phyloP scores from a whole-genome alignment of 2,888 invertebrate species.

The Leptinotarsa peninsularis region DNA sequence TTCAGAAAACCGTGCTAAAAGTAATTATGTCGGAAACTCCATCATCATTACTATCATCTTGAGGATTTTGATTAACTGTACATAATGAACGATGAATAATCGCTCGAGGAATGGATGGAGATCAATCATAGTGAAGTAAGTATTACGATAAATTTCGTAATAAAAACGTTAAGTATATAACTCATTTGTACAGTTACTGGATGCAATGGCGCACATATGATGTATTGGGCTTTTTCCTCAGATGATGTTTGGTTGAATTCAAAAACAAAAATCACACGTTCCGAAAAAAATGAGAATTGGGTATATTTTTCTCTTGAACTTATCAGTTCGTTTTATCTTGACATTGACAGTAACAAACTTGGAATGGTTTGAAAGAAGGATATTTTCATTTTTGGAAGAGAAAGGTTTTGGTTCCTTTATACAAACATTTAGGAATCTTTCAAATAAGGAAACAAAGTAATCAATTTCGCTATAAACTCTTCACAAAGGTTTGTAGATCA shows the following conservation, averaged over 20 bases:
- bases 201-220: neutral
- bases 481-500: too few relatives aligned
- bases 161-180: neutral
- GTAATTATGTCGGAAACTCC: neutral
- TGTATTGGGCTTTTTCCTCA: neutral
- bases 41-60: neutral
- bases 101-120: constrained; percentile 13
- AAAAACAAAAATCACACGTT: too few relatives aligned
- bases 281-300: too few relatives aligned
- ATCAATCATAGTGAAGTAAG: constrained; percentile 7
- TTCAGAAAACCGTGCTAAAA: neutral
- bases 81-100: constrained; percentile 9
- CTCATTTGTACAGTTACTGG: neutral
- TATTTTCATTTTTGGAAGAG: too few relatives aligned
- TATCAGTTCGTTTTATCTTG: too few relatives aligned
- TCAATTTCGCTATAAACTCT: too few relatives aligned
- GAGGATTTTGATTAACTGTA: neutral
- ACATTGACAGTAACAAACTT: too few relatives aligned
- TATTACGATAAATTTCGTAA: constrained; percentile 12
- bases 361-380: too few relatives aligned
- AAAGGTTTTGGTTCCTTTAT: too few relatives aligned
- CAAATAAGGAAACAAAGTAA: too few relatives aligned
- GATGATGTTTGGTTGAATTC: neutral
- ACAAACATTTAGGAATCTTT: too few relatives aligned
- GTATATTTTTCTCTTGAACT: too few relatives aligned